Evolutionary conservation across 2,113 vertebrate species (phyloP).

Genomic region (Salvelinus alpinus): DNA sequence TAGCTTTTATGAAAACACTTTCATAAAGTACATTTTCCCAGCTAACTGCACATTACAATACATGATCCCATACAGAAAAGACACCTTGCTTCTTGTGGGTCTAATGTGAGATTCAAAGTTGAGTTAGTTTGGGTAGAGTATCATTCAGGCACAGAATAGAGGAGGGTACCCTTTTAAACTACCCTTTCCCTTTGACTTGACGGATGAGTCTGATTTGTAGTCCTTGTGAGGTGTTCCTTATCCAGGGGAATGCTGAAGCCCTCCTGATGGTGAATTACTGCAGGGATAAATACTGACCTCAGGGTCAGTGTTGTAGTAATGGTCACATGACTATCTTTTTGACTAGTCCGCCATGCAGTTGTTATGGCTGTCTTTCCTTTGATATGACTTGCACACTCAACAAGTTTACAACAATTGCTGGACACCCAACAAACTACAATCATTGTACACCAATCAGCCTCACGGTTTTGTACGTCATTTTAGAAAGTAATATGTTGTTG

Average conservation of each 20-base stretch:
- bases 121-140: no score
- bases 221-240: no score
- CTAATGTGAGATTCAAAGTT: no score
- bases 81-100: no score
- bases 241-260: not conserved
- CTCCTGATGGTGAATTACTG: conserved; percentile 8
- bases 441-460: not conserved
- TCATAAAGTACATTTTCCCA: no score
- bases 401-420: conserved; percentile 10
- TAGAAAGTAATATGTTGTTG: not conserved
- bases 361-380: conserved; percentile 14
- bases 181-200: no score
- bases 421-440: not conserved
- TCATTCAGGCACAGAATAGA: no score
- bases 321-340: conserved; percentile 19
- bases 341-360: conserved; percentile 6
- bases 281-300: conserved; percentile 1
- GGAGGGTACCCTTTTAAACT: no score
- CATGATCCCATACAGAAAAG: no score
- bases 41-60: no score
- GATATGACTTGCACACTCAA: conserved; percentile 18
- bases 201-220: no score
- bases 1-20: no score
- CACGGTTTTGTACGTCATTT: not conserved
- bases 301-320: not conserved